Conservation (phyloP, 2,113 vertebrate species). For the Lynx canadensis region DNA sequence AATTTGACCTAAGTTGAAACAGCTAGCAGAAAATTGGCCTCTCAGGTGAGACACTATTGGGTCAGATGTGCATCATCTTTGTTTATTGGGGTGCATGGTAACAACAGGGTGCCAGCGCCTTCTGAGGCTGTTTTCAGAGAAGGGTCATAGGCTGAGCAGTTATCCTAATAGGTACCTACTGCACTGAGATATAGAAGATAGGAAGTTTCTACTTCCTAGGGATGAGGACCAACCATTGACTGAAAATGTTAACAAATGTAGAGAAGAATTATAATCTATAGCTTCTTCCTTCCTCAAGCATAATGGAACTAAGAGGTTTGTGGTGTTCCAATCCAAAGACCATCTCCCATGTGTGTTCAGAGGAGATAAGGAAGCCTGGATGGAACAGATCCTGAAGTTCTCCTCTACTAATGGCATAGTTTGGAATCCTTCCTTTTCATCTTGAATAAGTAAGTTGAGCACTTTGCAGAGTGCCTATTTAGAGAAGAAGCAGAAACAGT, state of each 20-base stretch:
- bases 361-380: not conserved
- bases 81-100: not conserved
- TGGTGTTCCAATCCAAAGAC: not conserved
- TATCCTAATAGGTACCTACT: not conserved
- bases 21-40: not conserved
- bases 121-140: not conserved
- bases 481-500: not conserved
- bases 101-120: not conserved
- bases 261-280: not conserved
- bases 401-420: not conserved
- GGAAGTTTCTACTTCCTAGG: not conserved
- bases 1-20: not conserved
- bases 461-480: not conserved
- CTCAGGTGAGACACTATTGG: too few species aligned
- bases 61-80: not conserved
- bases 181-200: not conserved
- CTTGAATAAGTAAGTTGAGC: not conserved
- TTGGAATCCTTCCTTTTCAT: not conserved
- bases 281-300: not conserved
- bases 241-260: not conserved
- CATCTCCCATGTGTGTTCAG: not conserved
- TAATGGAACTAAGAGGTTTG: not conserved
- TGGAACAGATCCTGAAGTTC: not conserved
- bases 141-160: not conserved
- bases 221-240: not conserved